A percentile compares a stretch with the other conserved stretches of the same genome.
phyloP scores from a whole-genome alignment of 2,113 vertebrate species.

The Solea solea region DNA sequence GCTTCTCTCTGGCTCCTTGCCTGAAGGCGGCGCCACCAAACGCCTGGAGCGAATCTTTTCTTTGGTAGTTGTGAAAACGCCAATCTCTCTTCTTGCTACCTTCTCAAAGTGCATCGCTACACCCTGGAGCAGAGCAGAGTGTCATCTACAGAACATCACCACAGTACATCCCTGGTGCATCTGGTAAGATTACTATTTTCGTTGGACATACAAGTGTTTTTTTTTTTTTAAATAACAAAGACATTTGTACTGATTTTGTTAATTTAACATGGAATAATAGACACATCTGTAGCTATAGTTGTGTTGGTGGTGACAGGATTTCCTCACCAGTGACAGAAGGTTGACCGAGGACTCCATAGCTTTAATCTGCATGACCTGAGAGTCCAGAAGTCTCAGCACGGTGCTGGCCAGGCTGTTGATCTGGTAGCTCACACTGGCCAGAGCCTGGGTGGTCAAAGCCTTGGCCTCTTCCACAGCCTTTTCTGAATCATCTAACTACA shows the following conservation, averaged over 20 bases:
- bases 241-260: too few relatives aligned
- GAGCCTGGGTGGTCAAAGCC: conserved; percentile 86
- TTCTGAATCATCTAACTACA: conserved; percentile 82
- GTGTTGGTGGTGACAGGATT: too few relatives aligned
- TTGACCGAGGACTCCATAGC: conserved; percentile 84
- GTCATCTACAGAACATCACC: neutral
- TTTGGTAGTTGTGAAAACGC: conserved; percentile 75
- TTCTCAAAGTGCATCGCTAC: conserved; percentile 89
- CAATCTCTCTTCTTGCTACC: conserved; percentile 86
- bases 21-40: conserved; percentile 69
- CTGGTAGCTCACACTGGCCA: conserved; percentile 91
- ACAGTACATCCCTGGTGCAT: neutral
- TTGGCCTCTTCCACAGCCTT: conserved; percentile 89
- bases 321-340: conserved; percentile 83
- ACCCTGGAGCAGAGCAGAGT: conserved; percentile 72
- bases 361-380: conserved; percentile 81
- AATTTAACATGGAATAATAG: too few relatives aligned
- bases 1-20: conserved; percentile 63
- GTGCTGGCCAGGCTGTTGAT: conserved; percentile 86
- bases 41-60: conserved; percentile 65
- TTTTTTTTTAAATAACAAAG: too few relatives aligned
- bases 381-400: conserved; percentile 85
- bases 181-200: too few relatives aligned
- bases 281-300: too few relatives aligned
- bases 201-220: too few relatives aligned